Evolutionary conservation across 2,113 vertebrate genomes (phyloP).

Genomic region (Plecturocebus donacophilus): DNA sequence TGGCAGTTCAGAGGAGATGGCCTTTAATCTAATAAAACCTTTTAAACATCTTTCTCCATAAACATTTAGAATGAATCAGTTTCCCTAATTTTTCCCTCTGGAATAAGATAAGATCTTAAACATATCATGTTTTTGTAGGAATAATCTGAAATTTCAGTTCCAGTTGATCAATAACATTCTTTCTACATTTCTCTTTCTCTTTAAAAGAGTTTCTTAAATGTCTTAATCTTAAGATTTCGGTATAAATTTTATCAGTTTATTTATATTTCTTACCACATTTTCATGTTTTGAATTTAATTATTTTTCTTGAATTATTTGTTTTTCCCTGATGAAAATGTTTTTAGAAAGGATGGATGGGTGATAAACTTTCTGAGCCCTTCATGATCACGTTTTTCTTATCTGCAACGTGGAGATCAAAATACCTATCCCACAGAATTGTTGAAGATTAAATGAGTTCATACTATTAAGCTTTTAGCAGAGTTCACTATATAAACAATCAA

Average conservation of each 20-base stretch:
- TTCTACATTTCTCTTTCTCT: not conserved
- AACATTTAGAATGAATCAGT: not conserved
- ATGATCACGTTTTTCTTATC: not conserved
- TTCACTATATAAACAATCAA: not conserved
- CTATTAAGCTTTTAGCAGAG: not conserved
- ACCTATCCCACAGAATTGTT: not conserved
- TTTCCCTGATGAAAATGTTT: not conserved
- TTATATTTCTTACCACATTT: not conserved
- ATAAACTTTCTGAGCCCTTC: not conserved
- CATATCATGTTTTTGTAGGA: not conserved
- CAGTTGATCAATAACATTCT: not conserved
- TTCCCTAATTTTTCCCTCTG: not conserved
- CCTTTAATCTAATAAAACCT: not conserved
- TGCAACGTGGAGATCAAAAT: not conserved
- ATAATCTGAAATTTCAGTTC: conserved; percentile 7
- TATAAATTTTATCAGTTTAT: not conserved
- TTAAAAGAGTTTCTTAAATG: not conserved
- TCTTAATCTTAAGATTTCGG: not conserved
- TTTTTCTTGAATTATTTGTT: not conserved
- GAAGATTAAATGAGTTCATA: not conserved
- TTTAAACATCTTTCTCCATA: not conserved
- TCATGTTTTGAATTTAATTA: not conserved
- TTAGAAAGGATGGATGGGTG: not conserved
- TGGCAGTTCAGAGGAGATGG: not conserved
- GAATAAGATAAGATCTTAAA: not conserved